A percentile compares a stretch with the other conserved stretches of the same genome.
Conservation (phyloP, 2,113 vertebrate species). For the Chunga burmeisteri region DNA sequence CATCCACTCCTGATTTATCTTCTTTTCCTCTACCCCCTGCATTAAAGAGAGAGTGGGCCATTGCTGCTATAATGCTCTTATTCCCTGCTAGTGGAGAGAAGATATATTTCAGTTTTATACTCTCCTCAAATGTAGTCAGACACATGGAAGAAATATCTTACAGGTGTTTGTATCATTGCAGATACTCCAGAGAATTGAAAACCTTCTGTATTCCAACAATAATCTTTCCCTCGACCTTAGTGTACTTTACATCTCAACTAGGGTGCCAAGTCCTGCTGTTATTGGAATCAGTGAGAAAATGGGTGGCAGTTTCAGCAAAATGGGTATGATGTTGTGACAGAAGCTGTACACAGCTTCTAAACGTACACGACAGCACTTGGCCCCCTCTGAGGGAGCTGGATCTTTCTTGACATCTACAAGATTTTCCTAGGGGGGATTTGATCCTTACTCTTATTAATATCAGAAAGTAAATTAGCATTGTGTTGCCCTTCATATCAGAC, state of each 20-base stretch:
- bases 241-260: not conserved
- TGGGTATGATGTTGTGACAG: not conserved
- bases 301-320: not conserved
- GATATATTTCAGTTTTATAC: constrained; percentile 43
- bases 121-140: constrained; percentile 14
- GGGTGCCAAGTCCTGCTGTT: not conserved
- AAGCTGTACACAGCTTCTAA: not conserved
- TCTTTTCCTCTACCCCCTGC: not conserved
- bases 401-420: not conserved
- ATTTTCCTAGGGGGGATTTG: not conserved
- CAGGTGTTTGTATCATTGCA: constrained; percentile 23
- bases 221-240: not conserved
- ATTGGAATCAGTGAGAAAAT: not conserved
- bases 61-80: constrained; percentile 4
- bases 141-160: constrained; percentile 14
- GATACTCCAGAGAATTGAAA: constrained; percentile 1
- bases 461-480: constrained; percentile 20
- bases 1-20: not conserved
- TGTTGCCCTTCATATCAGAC: constrained; percentile 34
- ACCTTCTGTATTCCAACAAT: not conserved
- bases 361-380: rapidly evolving
- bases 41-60: not conserved
- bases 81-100: not conserved
- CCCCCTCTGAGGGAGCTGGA: not conserved
- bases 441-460: constrained; percentile 2